Conservation (phyloP, 2,888 invertebrate species). For the Watsonalla cultraria region DNA sequence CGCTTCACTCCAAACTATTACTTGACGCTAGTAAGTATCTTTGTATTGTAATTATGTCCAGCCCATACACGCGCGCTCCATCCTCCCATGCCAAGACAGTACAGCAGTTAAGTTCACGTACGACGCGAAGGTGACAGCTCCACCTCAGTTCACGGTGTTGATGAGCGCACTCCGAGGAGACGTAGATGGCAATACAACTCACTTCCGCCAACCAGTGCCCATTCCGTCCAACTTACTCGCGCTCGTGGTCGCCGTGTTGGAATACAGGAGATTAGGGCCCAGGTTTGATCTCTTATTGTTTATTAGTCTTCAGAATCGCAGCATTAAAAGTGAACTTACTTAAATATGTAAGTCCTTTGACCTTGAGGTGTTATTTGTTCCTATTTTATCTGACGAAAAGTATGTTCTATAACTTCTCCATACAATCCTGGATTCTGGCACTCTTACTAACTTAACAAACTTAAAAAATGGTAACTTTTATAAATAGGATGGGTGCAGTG, state of each 20-base stretch:
- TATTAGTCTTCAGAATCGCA: background rate
- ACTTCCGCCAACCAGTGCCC: conserved; percentile 87
- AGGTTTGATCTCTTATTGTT: conserved; percentile 42
- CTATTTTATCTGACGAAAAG: too few species aligned
- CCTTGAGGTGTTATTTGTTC: too few species aligned
- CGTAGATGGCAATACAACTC: conserved; percentile 61
- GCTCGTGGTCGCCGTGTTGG: conserved; percentile 91
- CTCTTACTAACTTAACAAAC: too few species aligned
- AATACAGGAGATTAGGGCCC: conserved; percentile 86
- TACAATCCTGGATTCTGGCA: too few species aligned
- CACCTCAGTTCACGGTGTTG: conserved; percentile 85
- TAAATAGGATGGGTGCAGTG: too few species aligned
- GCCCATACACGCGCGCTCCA: conserved; percentile 93
- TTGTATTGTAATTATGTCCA: conserved; percentile 40
- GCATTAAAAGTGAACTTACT: too few species aligned
- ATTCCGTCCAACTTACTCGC: conserved; percentile 95
- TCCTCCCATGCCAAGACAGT: conserved; percentile 95
- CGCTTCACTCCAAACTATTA: too few species aligned
- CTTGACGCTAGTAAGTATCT: too few species aligned
- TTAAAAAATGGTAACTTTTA: too few species aligned
- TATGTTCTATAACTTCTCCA: too few species aligned
- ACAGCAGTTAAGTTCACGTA: conserved; percentile 94
- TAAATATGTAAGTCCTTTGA: too few species aligned
- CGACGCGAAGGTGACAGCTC: conserved; percentile 85
- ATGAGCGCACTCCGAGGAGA: conserved; percentile 90